These are phyloP conservation scores for Myotis findleyi DNA, from an alignment of 2,797 vertebrate genomes.

Conservation along the genomic window DNA sequence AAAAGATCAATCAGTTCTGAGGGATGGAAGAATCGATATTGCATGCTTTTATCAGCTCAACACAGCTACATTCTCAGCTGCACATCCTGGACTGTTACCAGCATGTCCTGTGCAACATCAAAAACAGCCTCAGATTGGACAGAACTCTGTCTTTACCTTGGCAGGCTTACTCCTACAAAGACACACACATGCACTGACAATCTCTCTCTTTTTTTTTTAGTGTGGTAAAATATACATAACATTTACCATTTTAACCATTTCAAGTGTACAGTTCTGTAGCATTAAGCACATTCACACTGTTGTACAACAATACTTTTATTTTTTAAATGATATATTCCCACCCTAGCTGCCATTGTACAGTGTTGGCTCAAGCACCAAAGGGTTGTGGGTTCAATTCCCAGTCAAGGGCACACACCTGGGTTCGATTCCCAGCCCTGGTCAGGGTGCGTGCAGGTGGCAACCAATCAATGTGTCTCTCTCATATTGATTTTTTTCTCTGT, in stretches of 20 bases:
- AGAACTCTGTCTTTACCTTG: background rate
- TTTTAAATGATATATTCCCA: background rate
- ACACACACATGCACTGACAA: background rate
- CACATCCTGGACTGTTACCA: background rate
- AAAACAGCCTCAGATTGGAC: background rate
- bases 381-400: background rate
- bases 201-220: background rate
- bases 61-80: background rate
- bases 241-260: background rate
- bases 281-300: background rate
- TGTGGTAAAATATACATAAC: background rate
- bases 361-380: background rate
- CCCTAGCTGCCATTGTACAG: background rate
- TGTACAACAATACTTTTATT: background rate
- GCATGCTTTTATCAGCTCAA: background rate
- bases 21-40: background rate
- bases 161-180: background rate
- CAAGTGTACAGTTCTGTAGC: background rate
- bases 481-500: background rate
- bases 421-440: no score
- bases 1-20: slow-evolving; percentile 8
- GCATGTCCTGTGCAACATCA: background rate
- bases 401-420: background rate
- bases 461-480: background rate
- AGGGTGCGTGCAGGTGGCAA: background rate